Evolutionary conservation across 30 jellyfish, hydroid and myxozoan species (phyloP), one percentile per base, ranked within the genome.

Genomic region (Turritopsis rubra): DNA sequence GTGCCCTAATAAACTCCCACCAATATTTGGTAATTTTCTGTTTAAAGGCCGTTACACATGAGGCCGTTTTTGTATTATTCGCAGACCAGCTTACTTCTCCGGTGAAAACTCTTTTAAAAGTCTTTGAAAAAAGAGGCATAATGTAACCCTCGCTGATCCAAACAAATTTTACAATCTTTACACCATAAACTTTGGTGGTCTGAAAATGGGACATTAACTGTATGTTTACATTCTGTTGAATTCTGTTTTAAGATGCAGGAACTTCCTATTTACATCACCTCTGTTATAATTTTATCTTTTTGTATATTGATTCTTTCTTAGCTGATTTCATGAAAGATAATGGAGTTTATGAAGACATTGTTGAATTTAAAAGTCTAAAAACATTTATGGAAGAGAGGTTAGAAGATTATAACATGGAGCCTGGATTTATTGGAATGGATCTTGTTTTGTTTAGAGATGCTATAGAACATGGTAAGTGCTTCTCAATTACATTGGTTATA

Each of bases 1-100:
- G 25, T 92, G 98, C 75, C 98, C 98, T 16, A 92, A 92, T 68
- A 92, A 92, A 80, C 90, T 88, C 31, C 96, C 98, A 26, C 98
- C 98, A 25, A 92, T 86, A 16, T 92, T 92, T 72, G 96, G 98
- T 88, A 83, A 65, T 96, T 52, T 9, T n/a, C n/a, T n/a, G n/a
- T n/a, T n/a, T n/a, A n/a, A n/a, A n/a, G n/a, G n/a, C n/a, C n/a
- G n/a, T n/a, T n/a, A n/a, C n/a, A n/a, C n/a, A n/a, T n/a, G n/a
- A n/a, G n/a, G n/a, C n/a, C n/a, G n/a, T n/a, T n/a, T n/a, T n/a
- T n/a, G n/a, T n/a, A n/a, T n/a, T n/a, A n/a, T n/a, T n/a, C n/a
- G n/a, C n/a, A n/a, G n/a, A n/a, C n/a, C n/a, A n/a, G n/a, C n/a
- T n/a, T n/a, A n/a, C n/a, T n/a, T n/a, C n/a, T n/a, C n/a, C n/a